Evolutionary conservation across 2,888 invertebrate genomes (phyloP).

Genomic region (Noctua janthe): DNA sequence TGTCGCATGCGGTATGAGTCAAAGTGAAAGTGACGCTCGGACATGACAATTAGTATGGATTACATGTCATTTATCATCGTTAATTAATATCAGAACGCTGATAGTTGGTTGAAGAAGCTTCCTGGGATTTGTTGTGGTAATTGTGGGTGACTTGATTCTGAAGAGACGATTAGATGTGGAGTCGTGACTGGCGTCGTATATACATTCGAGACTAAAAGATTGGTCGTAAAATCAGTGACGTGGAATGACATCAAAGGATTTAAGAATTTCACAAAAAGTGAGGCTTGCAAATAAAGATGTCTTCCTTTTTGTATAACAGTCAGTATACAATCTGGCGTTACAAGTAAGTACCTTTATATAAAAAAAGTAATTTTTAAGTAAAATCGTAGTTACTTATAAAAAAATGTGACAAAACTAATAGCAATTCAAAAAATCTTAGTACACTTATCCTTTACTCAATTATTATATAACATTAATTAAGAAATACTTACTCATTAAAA

Average conservation of each 20-base stretch:
- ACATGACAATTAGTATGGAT: constrained; percentile 71
- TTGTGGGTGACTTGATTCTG: constrained; percentile 4
- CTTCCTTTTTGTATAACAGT: not conserved
- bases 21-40: constrained; percentile 69
- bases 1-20: constrained; percentile 70
- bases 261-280: not conserved
- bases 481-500: constrained; percentile 10
- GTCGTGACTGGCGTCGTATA: not conserved
- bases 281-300: not conserved
- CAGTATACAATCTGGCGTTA: not conserved
- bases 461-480: constrained; percentile 24
- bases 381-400: not conserved
- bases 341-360: not conserved
- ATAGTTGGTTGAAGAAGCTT: constrained; percentile 24
- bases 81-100: constrained; percentile 58
- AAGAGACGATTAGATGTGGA: not conserved
- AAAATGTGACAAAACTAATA: not conserved
- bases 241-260: not conserved
- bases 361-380: not conserved
- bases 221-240: not conserved
- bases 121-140: constrained; percentile 13
- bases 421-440: not conserved
- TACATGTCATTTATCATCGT: constrained; percentile 63
- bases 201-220: not conserved
- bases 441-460: not conserved